Percentiles rank a stretch among this genome's conserved stretches.
Conservation (phyloP, 2,797 vertebrate species). For the Lophotriccus pileatus region DNA sequence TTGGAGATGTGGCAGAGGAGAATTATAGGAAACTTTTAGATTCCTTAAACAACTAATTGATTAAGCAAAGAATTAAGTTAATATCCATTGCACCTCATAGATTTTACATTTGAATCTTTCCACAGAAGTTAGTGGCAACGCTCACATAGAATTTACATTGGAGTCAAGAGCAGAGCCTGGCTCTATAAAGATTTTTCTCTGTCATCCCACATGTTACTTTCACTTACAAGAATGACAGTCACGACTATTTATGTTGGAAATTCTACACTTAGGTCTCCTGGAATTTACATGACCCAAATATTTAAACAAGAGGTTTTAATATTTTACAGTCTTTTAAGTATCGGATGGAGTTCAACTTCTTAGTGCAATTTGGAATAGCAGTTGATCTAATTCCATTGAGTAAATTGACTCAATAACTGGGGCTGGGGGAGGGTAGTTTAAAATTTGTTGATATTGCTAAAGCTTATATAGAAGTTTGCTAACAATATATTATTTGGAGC, state of each 20-base stretch:
- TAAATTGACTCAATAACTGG: not conserved
- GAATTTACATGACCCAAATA: constrained; percentile 39
- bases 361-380: not conserved
- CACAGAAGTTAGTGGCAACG: not conserved
- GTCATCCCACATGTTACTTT: not conserved
- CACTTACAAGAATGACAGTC: constrained; percentile 2
- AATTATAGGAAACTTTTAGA: not conserved
- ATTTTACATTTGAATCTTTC: not conserved
- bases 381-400: not conserved
- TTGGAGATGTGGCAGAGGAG: not conserved
- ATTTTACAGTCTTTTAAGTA: constrained; percentile 11
- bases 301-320: constrained; percentile 36
- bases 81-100: not conserved
- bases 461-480: not conserved
- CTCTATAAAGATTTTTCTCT: not conserved
- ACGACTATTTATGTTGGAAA: constrained; percentile 34
- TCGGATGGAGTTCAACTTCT: not conserved
- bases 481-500: not conserved
- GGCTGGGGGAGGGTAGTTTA: not conserved
- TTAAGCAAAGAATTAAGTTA: not conserved
- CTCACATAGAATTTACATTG: not conserved
- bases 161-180: not conserved
- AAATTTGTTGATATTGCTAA: not conserved
- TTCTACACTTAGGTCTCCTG: not conserved
- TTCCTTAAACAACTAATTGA: not conserved